Conservation (phyloP, 2,113 vertebrate genomes). For the Tragulus kanchil region DNA sequence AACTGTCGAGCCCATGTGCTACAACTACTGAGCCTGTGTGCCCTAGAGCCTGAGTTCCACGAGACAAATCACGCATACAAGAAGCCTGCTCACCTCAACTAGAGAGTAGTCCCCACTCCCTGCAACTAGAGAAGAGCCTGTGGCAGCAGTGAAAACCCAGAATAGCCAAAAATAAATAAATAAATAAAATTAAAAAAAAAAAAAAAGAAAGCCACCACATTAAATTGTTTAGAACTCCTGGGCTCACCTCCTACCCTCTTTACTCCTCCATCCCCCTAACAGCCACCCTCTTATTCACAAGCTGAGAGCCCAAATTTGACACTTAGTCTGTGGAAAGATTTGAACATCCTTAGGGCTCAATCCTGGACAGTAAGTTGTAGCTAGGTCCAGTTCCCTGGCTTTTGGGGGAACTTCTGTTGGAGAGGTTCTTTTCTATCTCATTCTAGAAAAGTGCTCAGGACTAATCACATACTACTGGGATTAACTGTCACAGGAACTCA, state of each 20-base stretch:
- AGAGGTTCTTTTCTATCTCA: not conserved
- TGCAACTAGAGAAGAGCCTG: too few species aligned
- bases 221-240: not conserved
- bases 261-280: not conserved
- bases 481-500: not conserved
- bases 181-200: too few species aligned
- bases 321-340: not conserved
- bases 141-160: too few species aligned
- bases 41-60: too few species aligned
- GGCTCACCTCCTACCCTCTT: not conserved
- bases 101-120: too few species aligned
- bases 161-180: too few species aligned
- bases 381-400: not conserved
- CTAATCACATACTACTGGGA: not conserved
- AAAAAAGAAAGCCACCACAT: too few species aligned
- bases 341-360: too few species aligned
- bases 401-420: constrained; percentile 6
- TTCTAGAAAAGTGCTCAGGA: constrained; percentile 31
- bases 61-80: too few species aligned
- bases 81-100: too few species aligned
- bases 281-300: not conserved
- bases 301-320: not conserved
- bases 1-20: too few species aligned
- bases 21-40: too few species aligned
- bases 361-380: not conserved